These are phyloP conservation scores for Magallana angulata DNA, from an alignment of 1,140 invertebrate species.

Conservation along the genomic window DNA sequence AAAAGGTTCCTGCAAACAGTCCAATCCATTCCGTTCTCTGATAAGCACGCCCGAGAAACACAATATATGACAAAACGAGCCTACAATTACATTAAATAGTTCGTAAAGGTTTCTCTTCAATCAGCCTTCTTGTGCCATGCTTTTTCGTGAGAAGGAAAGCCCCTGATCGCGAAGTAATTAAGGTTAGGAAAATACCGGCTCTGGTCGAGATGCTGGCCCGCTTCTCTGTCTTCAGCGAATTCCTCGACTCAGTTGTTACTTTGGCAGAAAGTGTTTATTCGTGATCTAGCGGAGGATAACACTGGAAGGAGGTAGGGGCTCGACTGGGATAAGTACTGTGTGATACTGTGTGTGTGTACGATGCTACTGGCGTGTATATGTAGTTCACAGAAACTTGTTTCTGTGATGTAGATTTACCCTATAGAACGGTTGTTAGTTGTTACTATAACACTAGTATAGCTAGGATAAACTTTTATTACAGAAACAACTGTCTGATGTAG, in stretches of 20 bases:
- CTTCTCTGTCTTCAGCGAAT: constrained; percentile 2
- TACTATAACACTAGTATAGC: too few species aligned
- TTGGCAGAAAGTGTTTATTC: constrained; percentile 37
- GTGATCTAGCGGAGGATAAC: constrained; percentile 14
- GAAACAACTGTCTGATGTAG: too few species aligned
- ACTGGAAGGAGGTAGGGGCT: constrained; percentile 9
- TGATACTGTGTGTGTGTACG: background rate
- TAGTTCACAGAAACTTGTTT: too few species aligned
- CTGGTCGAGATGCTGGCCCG: constrained; percentile 3
- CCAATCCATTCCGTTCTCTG: too few species aligned
- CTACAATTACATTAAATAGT: background rate
- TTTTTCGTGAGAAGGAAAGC: background rate
- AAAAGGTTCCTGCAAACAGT: too few species aligned
- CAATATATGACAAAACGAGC: constrained; percentile 15
- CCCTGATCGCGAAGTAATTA: constrained; percentile 21
- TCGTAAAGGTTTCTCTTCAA: background rate
- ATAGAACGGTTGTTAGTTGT: too few species aligned
- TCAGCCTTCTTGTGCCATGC: background rate
- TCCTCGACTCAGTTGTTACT: constrained; percentile 5
- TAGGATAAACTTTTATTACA: too few species aligned
- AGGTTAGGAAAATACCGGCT: constrained; percentile 30
- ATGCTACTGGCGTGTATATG: too few species aligned
- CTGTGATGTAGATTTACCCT: too few species aligned
- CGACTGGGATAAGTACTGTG: background rate
- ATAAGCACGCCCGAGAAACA: background rate